Percentiles rank a stretch among this genome's conserved stretches.
Conservation (phyloP, 2,888 invertebrate species). For the Anarsia innoxiella region DNA sequence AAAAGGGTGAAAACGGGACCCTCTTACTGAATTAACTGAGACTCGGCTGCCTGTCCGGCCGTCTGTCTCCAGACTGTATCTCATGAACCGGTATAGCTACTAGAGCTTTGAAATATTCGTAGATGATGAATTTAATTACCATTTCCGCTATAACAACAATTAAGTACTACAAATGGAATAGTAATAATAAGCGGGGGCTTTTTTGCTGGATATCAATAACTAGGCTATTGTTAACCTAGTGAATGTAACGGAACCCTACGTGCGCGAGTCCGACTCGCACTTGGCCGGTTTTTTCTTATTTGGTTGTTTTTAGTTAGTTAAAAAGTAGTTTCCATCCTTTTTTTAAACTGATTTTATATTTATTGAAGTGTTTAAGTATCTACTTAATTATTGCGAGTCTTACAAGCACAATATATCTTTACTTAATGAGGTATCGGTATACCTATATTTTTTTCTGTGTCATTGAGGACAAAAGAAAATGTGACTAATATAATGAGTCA, state of each 20-base stretch:
- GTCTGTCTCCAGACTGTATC: background rate
- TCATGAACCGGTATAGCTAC: background rate
- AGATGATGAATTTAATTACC: background rate
- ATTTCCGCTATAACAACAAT: background rate
- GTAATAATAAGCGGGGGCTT: background rate
- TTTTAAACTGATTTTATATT: too few species aligned
- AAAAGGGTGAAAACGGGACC: background rate
- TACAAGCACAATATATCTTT: too few species aligned
- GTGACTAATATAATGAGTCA: too few species aligned
- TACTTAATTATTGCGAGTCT: too few species aligned
- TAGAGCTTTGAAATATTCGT: background rate
- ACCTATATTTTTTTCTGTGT: too few species aligned
- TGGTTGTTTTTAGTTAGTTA: background rate
- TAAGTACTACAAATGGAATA: background rate
- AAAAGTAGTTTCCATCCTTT: background rate
- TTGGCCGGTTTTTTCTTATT: background rate
- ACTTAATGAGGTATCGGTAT: too few species aligned
- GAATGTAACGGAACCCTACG: background rate
- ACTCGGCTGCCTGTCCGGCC: background rate
- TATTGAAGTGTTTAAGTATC: too few species aligned
- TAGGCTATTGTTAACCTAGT: background rate
- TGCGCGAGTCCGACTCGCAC: constrained; percentile 1
- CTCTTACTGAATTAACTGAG: background rate
- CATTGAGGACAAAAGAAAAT: too few species aligned
- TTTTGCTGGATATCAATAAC: background rate